Percentiles rank a stretch among this genome's conserved stretches.
Evolutionary conservation across 2,888 invertebrate species (phyloP).

Genomic region (Drosophila rellima): DNA sequence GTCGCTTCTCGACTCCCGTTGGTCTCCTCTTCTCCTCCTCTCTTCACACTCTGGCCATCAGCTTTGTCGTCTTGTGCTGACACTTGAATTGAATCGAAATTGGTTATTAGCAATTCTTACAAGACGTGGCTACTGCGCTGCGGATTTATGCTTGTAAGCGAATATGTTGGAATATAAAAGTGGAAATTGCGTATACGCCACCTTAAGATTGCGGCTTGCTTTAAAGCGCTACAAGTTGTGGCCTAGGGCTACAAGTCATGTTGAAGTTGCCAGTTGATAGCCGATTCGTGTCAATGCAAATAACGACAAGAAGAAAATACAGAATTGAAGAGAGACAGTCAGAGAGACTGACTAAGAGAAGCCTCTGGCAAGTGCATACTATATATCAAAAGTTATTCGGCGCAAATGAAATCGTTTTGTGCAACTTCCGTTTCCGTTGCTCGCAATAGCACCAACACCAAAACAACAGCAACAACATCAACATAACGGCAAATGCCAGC

Average conservation of each 20-base stretch:
- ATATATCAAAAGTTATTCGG: constrained; percentile 78
- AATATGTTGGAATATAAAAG: constrained; percentile 63
- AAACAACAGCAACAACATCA: constrained; percentile 6
- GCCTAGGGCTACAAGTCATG: constrained; percentile 47
- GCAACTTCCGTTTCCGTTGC: constrained; percentile 75
- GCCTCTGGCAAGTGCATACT: constrained; percentile 57
- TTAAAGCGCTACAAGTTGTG: constrained; percentile 67
- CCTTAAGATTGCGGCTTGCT: constrained; percentile 42
- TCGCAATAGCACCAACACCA: constrained; percentile 23
- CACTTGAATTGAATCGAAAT: constrained; percentile 82
- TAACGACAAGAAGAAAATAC: constrained; percentile 24
- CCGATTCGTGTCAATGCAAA: constrained; percentile 73
- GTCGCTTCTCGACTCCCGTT: constrained; percentile 36
- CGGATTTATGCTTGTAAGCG: constrained; percentile 59
- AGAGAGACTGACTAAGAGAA: constrained; percentile 26
- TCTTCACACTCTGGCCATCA: background rate
- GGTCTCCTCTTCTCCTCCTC: background rate
- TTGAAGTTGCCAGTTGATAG: constrained; percentile 58
- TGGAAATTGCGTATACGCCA: constrained; percentile 44
- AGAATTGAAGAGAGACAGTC: background rate
- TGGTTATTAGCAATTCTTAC: constrained; percentile 81
- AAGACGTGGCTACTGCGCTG: constrained; percentile 42
- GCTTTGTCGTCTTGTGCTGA: constrained; percentile 74
- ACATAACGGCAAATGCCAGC: constrained; percentile 29
- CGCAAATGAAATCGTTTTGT: constrained; percentile 81